phyloP scores from a whole-genome alignment of 2,797 vertebrate genomes.

The Onychomys leucogaster region DNA sequence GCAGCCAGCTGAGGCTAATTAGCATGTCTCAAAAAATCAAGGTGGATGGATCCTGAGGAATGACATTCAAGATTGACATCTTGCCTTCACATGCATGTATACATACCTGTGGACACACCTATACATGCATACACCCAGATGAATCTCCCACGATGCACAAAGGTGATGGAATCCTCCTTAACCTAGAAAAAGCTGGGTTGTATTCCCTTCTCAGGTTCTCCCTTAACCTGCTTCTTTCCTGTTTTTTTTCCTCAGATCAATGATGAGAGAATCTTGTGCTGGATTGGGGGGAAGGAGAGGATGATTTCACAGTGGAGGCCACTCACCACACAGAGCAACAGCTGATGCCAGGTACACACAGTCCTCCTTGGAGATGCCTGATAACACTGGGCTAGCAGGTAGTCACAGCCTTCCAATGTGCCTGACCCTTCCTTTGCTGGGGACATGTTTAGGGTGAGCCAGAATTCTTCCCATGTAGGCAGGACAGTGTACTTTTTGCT shows the following conservation, averaged over 20 bases:
- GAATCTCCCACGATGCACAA: not conserved
- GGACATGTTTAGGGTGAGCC: not conserved
- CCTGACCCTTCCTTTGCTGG: not conserved
- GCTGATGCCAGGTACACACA: not conserved
- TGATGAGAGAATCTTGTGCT: not conserved
- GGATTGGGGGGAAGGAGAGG: not conserved
- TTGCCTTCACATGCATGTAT: not conserved
- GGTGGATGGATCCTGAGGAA: not conserved
- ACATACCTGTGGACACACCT: not conserved
- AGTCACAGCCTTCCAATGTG: not conserved
- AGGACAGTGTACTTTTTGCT: not conserved
- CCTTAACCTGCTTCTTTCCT: not conserved
- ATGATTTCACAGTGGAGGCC: not conserved
- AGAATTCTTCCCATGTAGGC: not conserved
- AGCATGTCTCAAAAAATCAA: not conserved
- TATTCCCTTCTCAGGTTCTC: not conserved
- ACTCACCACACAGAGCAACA: not conserved
- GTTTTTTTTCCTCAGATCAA: not conserved
- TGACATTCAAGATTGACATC: not conserved
- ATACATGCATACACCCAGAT: not conserved
- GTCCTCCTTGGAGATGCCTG: not conserved
- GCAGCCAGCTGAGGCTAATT: not conserved
- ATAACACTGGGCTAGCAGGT: not conserved
- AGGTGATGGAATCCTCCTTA: not conserved
- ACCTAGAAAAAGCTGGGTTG: not conserved